These are phyloP conservation scores for Gadus macrocephalus DNA, from an alignment of 2,113 vertebrate species.

Conservation along the genomic window DNA sequence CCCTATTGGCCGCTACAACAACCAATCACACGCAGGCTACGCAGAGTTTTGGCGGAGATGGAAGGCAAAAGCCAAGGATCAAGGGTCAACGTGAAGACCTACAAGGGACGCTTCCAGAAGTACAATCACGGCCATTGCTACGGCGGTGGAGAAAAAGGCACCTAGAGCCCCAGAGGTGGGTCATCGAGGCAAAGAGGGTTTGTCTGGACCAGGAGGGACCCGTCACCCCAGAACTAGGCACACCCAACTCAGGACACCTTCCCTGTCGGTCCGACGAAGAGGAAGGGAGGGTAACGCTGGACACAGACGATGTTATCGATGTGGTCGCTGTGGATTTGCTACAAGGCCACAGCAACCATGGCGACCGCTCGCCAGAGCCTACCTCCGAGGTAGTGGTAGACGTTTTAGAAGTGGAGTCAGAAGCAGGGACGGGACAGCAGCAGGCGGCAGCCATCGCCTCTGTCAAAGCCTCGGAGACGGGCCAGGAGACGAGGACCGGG, in stretches of 20 bases:
- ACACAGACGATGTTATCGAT: background rate
- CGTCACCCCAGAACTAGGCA: background rate
- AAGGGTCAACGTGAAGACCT: slow-evolving; percentile 10
- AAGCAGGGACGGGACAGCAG: too few species aligned
- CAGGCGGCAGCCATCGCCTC: too few species aligned
- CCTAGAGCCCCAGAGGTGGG: slow-evolving; percentile 7
- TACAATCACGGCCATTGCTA: too few species aligned
- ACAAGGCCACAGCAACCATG: too few species aligned
- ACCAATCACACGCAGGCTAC: slow-evolving; percentile 4
- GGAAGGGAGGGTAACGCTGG: background rate
- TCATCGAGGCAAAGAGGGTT: slow-evolving; percentile 31
- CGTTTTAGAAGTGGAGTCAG: too few species aligned
- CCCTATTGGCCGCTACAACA: background rate
- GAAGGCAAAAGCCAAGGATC: background rate
- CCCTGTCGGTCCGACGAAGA: background rate
- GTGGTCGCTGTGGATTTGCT: too few species aligned
- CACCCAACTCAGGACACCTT: background rate
- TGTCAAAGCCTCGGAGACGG: too few species aligned
- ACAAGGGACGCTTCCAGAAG: background rate
- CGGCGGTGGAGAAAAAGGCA: slow-evolving; percentile 19
- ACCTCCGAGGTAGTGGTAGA: too few species aligned
- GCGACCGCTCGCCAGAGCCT: too few species aligned
- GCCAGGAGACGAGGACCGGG: too few species aligned
- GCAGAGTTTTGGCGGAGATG: background rate
- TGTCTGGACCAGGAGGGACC: background rate